Percentiles rank a stretch among this genome's conserved stretches.
Evolutionary conservation across 2,888 invertebrate species (phyloP).

Genomic region (Nycteola revayana): DNA sequence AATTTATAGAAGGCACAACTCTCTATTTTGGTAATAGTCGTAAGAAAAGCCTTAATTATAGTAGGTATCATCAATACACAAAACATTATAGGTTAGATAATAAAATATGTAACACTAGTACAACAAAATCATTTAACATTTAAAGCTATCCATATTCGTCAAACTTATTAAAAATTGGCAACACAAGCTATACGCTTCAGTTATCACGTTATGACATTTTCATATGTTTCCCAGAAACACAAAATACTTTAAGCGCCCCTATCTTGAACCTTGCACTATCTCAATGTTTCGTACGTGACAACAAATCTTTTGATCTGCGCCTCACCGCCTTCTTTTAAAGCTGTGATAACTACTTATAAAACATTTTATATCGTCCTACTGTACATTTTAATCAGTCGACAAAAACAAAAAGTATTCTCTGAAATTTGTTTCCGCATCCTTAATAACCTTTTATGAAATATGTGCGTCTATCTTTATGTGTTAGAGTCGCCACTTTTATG

Average conservation of each 20-base stretch:
- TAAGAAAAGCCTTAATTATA: no score
- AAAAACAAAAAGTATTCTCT: conserved; percentile 62
- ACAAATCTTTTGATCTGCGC: conserved; percentile 60
- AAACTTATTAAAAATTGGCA: no score
- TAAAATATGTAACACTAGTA: no score
- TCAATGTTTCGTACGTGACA: conserved; percentile 70
- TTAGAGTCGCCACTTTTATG: conserved; percentile 29
- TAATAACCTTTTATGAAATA: conserved; percentile 61
- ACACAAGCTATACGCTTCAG: conserved; percentile 45
- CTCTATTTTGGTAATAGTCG: no score
- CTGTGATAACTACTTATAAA: conserved; percentile 60
- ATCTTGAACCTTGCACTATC: conserved; percentile 63
- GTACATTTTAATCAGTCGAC: conserved; percentile 73
- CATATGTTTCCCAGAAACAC: conserved; percentile 57
- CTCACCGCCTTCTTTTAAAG: conserved; percentile 47
- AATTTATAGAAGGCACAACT: no score
- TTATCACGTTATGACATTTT: conserved; percentile 54
- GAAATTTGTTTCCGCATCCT: conserved; percentile 69
- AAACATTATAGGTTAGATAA: no score
- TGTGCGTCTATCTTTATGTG: conserved; percentile 37
- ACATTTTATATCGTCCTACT: conserved; percentile 67
- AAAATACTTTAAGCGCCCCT: conserved; percentile 71
- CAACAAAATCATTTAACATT: no score
- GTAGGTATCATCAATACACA: no score
- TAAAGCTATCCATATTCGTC: no score